Base-by-base conservation (phyloP, 2,888 invertebrate species). In the Tenthredo livida region DNA sequence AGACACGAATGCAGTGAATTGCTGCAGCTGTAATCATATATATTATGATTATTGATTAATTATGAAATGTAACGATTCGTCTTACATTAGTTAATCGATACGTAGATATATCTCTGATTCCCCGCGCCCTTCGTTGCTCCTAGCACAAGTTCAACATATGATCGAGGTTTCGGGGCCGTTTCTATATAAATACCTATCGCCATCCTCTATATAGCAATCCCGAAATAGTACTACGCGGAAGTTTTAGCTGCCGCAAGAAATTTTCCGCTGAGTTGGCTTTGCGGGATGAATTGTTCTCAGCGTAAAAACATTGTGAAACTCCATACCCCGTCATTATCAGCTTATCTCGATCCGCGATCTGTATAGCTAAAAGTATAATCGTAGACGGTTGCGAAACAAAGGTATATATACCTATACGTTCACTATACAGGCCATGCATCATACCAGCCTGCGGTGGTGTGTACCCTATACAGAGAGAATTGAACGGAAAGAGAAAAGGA, bases 281-380 rank as follows among this genome's bases (percentile, higher is more conserved):
- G 67, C 33, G 33, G 33, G 67, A 67, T 67, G 33, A 67, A 67
- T 33, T 67, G 67, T 67, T 67, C 67, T 67, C 33, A 17, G 33
- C 17, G 17, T 33, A 33, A 33, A 67, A 67, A 67, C 33, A 33
- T 67, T 67, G 33, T 17, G 33, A 67, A 17, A 67, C 67, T 17
- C n/a, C n/a, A n/a, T n/a, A n/a, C n/a, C 33, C 15, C 12, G 67
- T 67, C 3, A 67, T 67, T 67, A 67, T 67, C 67, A 33, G 33
- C 67, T 17, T 33, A 67, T 67, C 67, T 67, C 67, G 33, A 67
- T 67, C 33, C 67, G 6, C 5, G 33, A 67, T 67, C 67, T 17
- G 21, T 25, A 21, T 25, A 21, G 61, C 25, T 61, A 4, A 61
- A 61, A 25, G 61, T 61, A 61, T 61, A 25, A 61, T 61, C 25